Evolutionary conservation across 2,113 vertebrate genomes (phyloP).

Genomic region (Laterallus jamaicensis): DNA sequence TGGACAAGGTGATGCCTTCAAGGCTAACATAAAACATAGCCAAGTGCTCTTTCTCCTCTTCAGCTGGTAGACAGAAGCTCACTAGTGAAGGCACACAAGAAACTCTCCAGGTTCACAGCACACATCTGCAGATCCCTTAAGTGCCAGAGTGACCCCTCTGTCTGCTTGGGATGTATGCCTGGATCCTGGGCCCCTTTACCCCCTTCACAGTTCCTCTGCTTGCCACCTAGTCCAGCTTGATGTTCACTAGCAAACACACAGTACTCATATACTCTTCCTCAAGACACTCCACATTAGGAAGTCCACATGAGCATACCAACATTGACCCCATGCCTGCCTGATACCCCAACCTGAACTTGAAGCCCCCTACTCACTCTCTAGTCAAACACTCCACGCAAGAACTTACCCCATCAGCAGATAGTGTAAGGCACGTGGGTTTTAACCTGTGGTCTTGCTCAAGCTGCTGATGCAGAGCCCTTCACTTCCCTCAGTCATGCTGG

Average conservation of each 20-base stretch:
- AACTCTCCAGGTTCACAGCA: not conserved
- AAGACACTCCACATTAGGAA: not conserved
- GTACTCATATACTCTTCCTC: not conserved
- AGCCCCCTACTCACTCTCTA: not conserved
- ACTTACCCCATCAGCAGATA: not conserved
- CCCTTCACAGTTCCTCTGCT: not conserved
- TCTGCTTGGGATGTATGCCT: not conserved
- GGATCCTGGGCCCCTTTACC: not conserved
- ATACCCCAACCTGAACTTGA: not conserved
- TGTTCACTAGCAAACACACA: not conserved
- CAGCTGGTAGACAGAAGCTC: not conserved
- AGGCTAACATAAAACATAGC: not conserved
- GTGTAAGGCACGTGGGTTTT: not conserved
- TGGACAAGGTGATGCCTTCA: not conserved
- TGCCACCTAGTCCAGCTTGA: not conserved
- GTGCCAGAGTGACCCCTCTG: not conserved
- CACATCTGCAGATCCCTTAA: not conserved
- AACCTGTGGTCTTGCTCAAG: not conserved
- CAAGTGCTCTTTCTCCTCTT: not conserved
- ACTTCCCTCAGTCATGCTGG: not conserved
- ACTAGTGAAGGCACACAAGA: not conserved
- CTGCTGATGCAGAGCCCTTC: not conserved
- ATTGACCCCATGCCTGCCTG: not conserved
- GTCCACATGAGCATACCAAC: not conserved
- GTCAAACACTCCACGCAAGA: not conserved